Evolutionary conservation across 2,888 invertebrate genomes (phyloP), one percentile per base, ranked within the genome.

Genomic region (Stictocephala bisonia): DNA sequence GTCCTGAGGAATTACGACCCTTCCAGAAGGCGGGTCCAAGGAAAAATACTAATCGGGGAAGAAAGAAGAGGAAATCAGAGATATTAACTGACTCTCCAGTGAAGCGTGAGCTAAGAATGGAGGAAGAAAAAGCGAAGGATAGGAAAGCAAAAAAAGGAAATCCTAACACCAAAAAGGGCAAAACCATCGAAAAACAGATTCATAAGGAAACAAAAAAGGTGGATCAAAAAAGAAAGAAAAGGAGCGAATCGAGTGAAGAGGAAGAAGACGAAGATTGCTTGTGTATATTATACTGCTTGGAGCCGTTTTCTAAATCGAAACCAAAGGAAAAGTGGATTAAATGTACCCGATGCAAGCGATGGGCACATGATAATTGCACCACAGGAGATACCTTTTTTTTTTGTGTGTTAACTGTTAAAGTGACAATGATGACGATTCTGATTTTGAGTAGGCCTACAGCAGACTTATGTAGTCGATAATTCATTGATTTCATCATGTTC

Each of bases 71-170:
- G 40, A 50, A 72, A 35, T 50, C 64, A 1, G 60, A 64, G 11
- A 72, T 72, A 15, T 35, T 72, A 20, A 72, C 72, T 9, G 72
- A 72, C 24, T 48, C 72, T 6, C 72, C 72, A 6, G 64, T 72
- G 6, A 72, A 72, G 50, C n/a, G 40, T 22, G 24, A 31, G 18
- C 29, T 70, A 3, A 26, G 35, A 53, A 4, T n/a, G 24, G 53
- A 70, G 22, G 35, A 53, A 70, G 31, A 40, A 35, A 6, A 20
- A 27, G 15, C 58, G n/a, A 58, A 22, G 22, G 41, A 9, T 3
- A 66, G 15, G 26, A 66, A 66, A 41, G 2, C 22, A 24, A 41
- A 66, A n/a, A n/a, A n/a, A n/a, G n/a, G n/a, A n/a, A n/a, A n/a
- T n/a, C n/a, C n/a, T n/a, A n/a, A n/a, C n/a, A n/a, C n/a, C n/a